A percentile compares a stretch with the other conserved stretches of the same genome.
phyloP scores from a whole-genome alignment of 2,113 vertebrate genomes.

The Dromas ardeola region DNA sequence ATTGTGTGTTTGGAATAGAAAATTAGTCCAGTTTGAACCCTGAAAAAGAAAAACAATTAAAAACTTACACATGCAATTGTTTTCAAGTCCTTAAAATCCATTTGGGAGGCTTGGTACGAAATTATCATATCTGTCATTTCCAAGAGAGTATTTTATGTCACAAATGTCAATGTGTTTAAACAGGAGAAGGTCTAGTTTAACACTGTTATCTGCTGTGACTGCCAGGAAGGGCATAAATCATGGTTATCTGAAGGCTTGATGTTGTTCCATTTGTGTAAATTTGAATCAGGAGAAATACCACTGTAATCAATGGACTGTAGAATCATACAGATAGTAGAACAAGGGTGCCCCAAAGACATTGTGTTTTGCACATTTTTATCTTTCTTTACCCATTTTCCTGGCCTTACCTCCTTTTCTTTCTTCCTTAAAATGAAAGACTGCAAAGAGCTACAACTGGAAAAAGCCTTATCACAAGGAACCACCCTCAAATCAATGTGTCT shows the following conservation, averaged over 20 bases:
- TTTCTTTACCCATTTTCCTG: background rate
- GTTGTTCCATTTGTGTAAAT: background rate
- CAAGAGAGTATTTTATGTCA: background rate
- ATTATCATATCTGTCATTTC: background rate
- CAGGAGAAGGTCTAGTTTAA: background rate
- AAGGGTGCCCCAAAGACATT: background rate
- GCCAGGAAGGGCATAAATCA: background rate
- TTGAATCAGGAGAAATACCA: background rate
- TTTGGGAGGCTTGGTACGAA: background rate
- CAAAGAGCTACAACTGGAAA: background rate
- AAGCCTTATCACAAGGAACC: background rate
- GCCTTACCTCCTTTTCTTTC: background rate
- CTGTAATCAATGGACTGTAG: background rate
- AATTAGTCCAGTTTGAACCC: background rate
- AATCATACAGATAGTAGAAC: background rate
- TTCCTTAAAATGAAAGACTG: background rate
- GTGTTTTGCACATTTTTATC: background rate
- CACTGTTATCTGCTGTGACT: background rate
- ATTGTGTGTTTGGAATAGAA: background rate
- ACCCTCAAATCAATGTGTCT: background rate
- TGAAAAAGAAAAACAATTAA: background rate
- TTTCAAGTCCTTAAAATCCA: background rate
- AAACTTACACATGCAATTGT: background rate
- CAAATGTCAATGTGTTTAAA: background rate
- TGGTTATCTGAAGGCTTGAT: background rate